Conservation (phyloP, 1,140 invertebrate genomes). For the Eulimnadia texana region DNA sequence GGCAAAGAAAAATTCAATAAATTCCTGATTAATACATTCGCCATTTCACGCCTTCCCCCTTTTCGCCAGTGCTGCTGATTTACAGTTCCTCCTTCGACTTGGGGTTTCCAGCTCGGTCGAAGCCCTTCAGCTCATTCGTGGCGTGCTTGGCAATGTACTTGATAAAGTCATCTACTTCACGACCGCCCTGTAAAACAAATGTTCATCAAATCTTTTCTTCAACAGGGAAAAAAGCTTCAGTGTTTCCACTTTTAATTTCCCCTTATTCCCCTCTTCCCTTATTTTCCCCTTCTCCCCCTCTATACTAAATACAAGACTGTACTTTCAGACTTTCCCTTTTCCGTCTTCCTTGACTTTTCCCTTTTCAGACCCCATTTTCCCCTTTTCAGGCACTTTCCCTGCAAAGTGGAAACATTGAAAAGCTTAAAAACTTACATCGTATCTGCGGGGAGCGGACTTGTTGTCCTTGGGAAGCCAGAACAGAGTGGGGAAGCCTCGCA, state of each 20-base stretch:
- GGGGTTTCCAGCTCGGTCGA: slow-evolving; percentile 58
- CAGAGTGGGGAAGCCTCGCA: slow-evolving; percentile 92
- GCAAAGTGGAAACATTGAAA: slow-evolving; percentile 16
- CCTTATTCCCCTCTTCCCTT: too few relatives aligned
- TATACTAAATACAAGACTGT: too few relatives aligned
- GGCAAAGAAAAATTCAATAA: background rate
- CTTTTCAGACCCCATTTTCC: too few relatives aligned
- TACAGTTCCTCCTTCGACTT: slow-evolving; percentile 58
- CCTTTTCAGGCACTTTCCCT: too few relatives aligned
- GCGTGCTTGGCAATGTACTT: slow-evolving; percentile 91
- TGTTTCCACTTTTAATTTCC: too few relatives aligned
- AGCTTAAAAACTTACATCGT: slow-evolving; percentile 45
- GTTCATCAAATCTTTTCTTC: too few relatives aligned
- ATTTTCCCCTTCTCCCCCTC: too few relatives aligned
- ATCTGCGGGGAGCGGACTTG: slow-evolving; percentile 69
- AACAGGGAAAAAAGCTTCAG: too few relatives aligned
- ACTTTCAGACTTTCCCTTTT: too few relatives aligned
- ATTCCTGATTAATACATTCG: background rate
- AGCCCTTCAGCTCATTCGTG: slow-evolving; percentile 74
- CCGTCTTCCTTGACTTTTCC: too few relatives aligned
- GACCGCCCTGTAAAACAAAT: slow-evolving; percentile 53
- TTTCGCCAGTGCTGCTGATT: slow-evolving; percentile 15
- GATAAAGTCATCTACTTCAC: slow-evolving; percentile 87
- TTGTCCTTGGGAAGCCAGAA: slow-evolving; percentile 82
- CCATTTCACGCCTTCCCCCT: background rate